A percentile compares a stretch with the other conserved stretches of the same genome.
These are phyloP conservation scores for Sprattus sprattus DNA, from an alignment of 2,113 vertebrate species.

Conservation along the genomic window DNA sequence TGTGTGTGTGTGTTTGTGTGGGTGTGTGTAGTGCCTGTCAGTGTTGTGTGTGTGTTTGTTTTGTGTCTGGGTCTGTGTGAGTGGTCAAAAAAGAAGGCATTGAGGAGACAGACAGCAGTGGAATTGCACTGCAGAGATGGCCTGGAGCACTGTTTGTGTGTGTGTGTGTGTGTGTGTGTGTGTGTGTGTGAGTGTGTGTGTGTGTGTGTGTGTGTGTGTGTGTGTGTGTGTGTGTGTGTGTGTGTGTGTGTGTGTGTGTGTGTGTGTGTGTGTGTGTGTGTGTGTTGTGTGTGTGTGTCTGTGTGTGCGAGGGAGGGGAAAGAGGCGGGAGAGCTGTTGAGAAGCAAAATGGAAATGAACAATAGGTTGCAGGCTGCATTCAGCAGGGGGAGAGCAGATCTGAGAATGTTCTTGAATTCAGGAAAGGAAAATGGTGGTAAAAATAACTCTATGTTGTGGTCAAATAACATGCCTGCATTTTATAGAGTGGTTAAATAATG, in stretches of 20 bases:
- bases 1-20: slow-evolving; percentile 18
- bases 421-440: background rate
- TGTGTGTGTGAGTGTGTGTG: background rate
- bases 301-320: background rate
- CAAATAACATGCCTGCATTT: background rate
- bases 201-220: background rate
- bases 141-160: slow-evolving; percentile 18
- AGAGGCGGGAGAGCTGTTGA: slow-evolving; percentile 20
- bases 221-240: background rate
- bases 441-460: background rate
- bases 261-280: background rate
- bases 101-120: slow-evolving; percentile 18
- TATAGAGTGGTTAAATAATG: background rate
- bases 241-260: slow-evolving; percentile 5
- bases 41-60: background rate
- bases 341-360: slow-evolving; percentile 11
- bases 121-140: slow-evolving; percentile 11
- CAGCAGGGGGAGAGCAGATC: background rate
- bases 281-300: background rate
- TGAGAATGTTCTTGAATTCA: slow-evolving; percentile 9
- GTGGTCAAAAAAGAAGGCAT: slow-evolving; percentile 15
- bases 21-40: background rate
- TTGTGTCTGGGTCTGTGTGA: slow-evolving; percentile 19
- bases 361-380: slow-evolving; percentile 2
- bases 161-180: background rate